phyloP scores from a whole-genome alignment of 1,140 invertebrate genomes.

The Pteromalus puparum region DNA sequence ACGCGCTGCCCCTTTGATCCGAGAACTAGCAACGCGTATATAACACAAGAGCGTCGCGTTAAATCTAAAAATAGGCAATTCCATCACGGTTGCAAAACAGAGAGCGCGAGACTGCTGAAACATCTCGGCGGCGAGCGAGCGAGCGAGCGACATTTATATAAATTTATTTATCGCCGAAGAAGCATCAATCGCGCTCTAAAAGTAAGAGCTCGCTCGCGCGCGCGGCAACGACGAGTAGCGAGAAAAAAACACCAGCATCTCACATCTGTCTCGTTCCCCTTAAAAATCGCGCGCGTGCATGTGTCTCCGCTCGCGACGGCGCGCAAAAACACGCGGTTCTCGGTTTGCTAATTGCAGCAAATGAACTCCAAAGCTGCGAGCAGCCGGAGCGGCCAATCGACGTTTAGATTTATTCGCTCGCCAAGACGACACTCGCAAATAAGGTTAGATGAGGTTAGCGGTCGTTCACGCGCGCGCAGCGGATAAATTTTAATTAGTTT shows the following conservation, averaged over 20 bases:
- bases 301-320: background rate
- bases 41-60: too few relatives aligned
- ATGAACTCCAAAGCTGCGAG: conserved; percentile 35
- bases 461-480: background rate
- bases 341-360: conserved; percentile 45
- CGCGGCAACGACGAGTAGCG: too few relatives aligned
- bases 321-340: conserved; percentile 14
- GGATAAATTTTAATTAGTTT: conserved; percentile 49
- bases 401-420: conserved; percentile 27
- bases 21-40: background rate
- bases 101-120: background rate
- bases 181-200: background rate
- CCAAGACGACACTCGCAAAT: conserved; percentile 2
- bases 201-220: background rate
- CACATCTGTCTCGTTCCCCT: too few relatives aligned
- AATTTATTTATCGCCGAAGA: conserved; percentile 7
- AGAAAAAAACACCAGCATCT: too few relatives aligned
- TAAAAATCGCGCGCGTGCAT: background rate
- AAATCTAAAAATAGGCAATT: conserved; percentile 5
- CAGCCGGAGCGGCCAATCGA: background rate
- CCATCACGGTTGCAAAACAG: background rate
- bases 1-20: background rate
- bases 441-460: conserved; percentile 46
- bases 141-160: background rate
- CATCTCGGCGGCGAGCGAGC: too few relatives aligned